Conservation (phyloP, 2,888 invertebrate species). For the Platynereis dumerilii region DNA sequence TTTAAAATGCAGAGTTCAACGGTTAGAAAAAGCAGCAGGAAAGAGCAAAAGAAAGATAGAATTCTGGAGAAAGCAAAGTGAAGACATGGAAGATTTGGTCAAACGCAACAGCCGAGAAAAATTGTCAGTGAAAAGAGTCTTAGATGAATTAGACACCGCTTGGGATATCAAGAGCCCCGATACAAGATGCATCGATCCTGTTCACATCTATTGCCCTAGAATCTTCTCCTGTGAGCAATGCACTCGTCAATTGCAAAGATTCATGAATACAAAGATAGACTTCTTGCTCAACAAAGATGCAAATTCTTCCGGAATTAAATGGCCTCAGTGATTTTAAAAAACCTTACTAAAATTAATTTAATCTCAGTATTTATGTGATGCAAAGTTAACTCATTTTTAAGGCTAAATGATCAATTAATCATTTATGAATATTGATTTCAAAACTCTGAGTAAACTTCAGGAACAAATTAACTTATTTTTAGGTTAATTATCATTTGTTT, state of each 20-base stretch:
- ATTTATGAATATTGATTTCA: no score
- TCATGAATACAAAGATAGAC: slow-evolving; percentile 15
- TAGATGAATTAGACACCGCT: slow-evolving; percentile 15
- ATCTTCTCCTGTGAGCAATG: slow-evolving; percentile 21
- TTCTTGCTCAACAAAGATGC: slow-evolving; percentile 18
- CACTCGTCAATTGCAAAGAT: slow-evolving; percentile 13
- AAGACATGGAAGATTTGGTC: slow-evolving; percentile 19
- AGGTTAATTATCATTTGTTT: no score
- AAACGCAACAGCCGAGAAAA: slow-evolving; percentile 17
- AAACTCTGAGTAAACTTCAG: no score
- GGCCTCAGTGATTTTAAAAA: slow-evolving; percentile 20
- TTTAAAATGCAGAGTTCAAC: slow-evolving; percentile 6
- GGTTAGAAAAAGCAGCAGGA: not conserved
- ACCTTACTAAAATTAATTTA: no score
- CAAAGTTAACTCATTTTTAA: no score
- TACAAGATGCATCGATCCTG: slow-evolving; percentile 21
- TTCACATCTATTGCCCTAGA: slow-evolving; percentile 20
- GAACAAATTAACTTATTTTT: no score
- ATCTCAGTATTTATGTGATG: no score
- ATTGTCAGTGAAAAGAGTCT: slow-evolving; percentile 6
- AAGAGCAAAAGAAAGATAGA: not conserved
- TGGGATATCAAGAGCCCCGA: slow-evolving; percentile 21
- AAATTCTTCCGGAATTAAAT: slow-evolving; percentile 13
- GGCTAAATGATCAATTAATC: no score
- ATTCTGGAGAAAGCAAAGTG: slow-evolving; percentile 10